Evolutionary conservation across 1,140 invertebrate species (phyloP), one percentile per base, ranked within the genome.

Genomic region (Periplaneta americana): DNA sequence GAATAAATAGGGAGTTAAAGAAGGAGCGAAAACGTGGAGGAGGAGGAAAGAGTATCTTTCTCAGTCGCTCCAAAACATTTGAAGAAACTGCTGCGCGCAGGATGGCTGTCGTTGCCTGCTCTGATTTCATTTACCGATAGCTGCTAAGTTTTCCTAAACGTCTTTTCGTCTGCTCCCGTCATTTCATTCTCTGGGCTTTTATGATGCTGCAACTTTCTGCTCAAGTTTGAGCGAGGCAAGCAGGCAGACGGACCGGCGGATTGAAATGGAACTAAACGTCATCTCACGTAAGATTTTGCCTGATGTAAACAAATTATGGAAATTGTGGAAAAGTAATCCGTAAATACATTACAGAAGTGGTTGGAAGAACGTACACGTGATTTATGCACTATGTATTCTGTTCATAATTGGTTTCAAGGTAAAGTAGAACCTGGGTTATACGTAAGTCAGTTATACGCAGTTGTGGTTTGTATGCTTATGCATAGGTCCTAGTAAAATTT

Each of bases 41-140:
- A 39, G 39, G 81, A 78, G 28, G 75, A 78, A 57, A 75, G 36
- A 75, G 75, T 75, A 34, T n/a, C 11, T 75, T 9, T 74, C 80
- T 75, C 74, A 28, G 36, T 75, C 66, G 79, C 74, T 66, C 28
- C 34, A 81, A 48, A 81, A 34, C 35, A 48, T 81, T 81, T 81
- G 75, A 81, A 48, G 81, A 37, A 66, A 66, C 48, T 66, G 48
- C 48, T 2, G 10, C 22, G n/a, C n/a, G n/a, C 22, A 48, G 39
- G 17, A 15, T 22, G 39, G 39, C 37, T 17, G 11, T 11, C n/a
- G 17, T 15, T 17, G 18, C 75, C n/a, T 22, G 2, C 79, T 35
- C 75, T 81, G 81, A 81, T 81, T 81, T 78, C 76, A 81, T 81
- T 81, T 81, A 39, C 75, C 81, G 81, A 81, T 81, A 81, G 80